phyloP scores from a whole-genome alignment of 1,140 invertebrate genomes.

The Apis mellifera region Amel_HAv3.1 CM009932.2:10152501-10153000 shows the following conservation, averaged over 20 bases:
- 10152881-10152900: too few relatives aligned
- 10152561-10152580: slow-evolving; percentile 57
- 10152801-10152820: neutral
- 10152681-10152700: neutral
- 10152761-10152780: slow-evolving; percentile 6
- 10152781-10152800: neutral
- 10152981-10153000: neutral
- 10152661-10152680: neutral
- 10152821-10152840: neutral
- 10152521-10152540: slow-evolving; percentile 58
- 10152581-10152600: slow-evolving; percentile 58
- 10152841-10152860: neutral
- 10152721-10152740: slow-evolving; percentile 57
- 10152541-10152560: slow-evolving; percentile 48
- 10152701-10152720: slow-evolving; percentile 24
- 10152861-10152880: too few relatives aligned
- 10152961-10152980: neutral
- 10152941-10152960: neutral
- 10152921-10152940: neutral
- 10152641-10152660: neutral
- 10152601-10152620: slow-evolving; percentile 60
- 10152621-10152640: neutral
- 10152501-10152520: slow-evolving; percentile 49
- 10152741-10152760: slow-evolving; percentile 52
- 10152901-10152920: too few relatives aligned